Conservation (phyloP, 2,888 invertebrate genomes). For the Andrena marginata region DNA sequence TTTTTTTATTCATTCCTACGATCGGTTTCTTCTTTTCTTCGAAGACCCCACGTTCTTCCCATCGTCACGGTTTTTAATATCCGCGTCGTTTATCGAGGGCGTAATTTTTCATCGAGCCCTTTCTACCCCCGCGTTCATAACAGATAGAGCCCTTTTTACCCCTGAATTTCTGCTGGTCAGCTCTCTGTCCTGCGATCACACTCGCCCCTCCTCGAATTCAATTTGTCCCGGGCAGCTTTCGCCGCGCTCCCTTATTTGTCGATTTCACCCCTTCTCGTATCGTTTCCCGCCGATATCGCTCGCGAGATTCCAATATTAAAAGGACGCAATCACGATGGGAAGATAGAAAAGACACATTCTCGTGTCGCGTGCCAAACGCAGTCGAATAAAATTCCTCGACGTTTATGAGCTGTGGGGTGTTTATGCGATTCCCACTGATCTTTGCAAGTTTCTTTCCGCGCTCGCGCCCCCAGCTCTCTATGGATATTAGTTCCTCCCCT, state of each 20-base stretch:
- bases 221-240: slow-evolving; percentile 69
- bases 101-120: slow-evolving; percentile 34
- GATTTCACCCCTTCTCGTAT: not conserved
- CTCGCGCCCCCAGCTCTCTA: not conserved
- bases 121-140: not conserved
- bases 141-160: not conserved
- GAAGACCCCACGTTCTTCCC: not conserved
- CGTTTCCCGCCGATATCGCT: slow-evolving; percentile 9
- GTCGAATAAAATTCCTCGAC: slow-evolving; percentile 5
- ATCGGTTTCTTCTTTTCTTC: not conserved
- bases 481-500: not conserved
- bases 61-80: not conserved
- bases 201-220: slow-evolving; percentile 64
- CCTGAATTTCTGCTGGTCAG: slow-evolving; percentile 48
- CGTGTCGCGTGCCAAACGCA: slow-evolving; percentile 12
- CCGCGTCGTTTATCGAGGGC: not conserved
- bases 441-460: not conserved
- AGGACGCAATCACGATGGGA: slow-evolving; percentile 14
- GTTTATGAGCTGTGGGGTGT: not conserved
- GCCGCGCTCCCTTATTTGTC: not conserved
- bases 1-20: no score
- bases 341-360: not conserved
- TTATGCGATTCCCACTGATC: not conserved
- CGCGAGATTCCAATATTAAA: slow-evolving; percentile 6
- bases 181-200: slow-evolving; percentile 42